A percentile compares a stretch with the other conserved stretches of the same genome.
phyloP scores from a whole-genome alignment of 1,140 invertebrate genomes.

The Lasioglossum baleicum region DNA sequence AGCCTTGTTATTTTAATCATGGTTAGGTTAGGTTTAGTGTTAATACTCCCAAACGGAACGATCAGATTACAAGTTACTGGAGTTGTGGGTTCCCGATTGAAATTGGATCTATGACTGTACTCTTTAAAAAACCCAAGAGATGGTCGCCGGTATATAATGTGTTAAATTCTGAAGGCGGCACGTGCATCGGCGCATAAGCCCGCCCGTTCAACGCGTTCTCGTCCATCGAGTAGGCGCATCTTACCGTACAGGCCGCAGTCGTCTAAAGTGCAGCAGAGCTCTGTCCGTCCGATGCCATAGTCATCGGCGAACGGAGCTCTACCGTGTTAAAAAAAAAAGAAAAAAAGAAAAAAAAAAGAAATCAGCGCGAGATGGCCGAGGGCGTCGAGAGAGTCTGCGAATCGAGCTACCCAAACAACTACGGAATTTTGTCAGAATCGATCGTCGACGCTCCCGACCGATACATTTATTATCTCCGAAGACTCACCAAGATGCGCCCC shows the following conservation, averaged over 20 bases:
- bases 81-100: too few relatives aligned
- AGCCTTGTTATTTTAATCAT: too few relatives aligned
- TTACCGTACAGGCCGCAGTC: constrained; percentile 40
- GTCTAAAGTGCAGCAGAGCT: neutral
- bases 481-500: constrained; percentile 59
- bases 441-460: constrained; percentile 40
- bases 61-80: too few relatives aligned
- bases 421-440: too few relatives aligned
- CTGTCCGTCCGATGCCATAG: neutral
- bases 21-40: too few relatives aligned
- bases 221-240: constrained; percentile 47
- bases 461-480: constrained; percentile 42
- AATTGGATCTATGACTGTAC: too few relatives aligned
- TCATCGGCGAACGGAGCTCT: neutral
- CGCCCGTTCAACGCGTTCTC: constrained; percentile 36
- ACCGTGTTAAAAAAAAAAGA: constrained; percentile 6
- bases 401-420: too few relatives aligned
- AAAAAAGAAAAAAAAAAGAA: neutral
- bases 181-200: constrained; percentile 14
- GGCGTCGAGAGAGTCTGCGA: neutral
- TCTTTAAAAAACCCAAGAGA: too few relatives aligned
- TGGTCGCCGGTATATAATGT: too few relatives aligned
- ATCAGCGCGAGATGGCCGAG: neutral
- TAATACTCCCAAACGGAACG: too few relatives aligned
- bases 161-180: too few relatives aligned